phyloP scores from a whole-genome alignment of 2,113 vertebrate genomes.

The Melanotaenia duboulayi region DNA sequence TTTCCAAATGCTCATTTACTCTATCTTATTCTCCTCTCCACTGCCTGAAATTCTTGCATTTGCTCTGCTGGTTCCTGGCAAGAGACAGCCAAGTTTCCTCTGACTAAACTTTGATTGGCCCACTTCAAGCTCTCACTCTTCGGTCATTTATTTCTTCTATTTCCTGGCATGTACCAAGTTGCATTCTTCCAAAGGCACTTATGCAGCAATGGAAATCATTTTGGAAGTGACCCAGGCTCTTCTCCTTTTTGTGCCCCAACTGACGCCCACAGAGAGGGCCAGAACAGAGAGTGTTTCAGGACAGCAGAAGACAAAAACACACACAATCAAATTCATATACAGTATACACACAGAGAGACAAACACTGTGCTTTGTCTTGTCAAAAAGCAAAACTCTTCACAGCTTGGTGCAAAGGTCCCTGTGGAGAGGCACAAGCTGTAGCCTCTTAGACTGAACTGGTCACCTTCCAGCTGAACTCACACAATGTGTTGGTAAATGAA shows the following conservation, averaged over 20 bases:
- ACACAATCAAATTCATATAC: slow-evolving; percentile 13
- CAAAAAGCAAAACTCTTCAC: slow-evolving; percentile 46
- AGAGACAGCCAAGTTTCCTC: slow-evolving; percentile 47
- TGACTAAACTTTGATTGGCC: slow-evolving; percentile 65
- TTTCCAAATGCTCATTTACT: slow-evolving; percentile 13
- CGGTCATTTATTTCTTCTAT: slow-evolving; percentile 69
- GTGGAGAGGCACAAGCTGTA: slow-evolving; percentile 21
- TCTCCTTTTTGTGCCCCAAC: slow-evolving; percentile 39
- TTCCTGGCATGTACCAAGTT: slow-evolving; percentile 66
- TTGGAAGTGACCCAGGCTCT: slow-evolving; percentile 61
- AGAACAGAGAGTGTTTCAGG: slow-evolving; percentile 14
- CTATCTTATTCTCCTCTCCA: slow-evolving; percentile 44
- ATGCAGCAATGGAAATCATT: slow-evolving; percentile 70
- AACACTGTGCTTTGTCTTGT: slow-evolving; percentile 37
- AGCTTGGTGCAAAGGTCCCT: slow-evolving; percentile 36
- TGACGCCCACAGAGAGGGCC: slow-evolving; percentile 41
- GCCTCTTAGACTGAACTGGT: slow-evolving; percentile 27
- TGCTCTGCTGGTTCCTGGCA: slow-evolving; percentile 62
- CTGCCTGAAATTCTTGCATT: slow-evolving; percentile 64
- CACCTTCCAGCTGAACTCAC: slow-evolving; percentile 53
- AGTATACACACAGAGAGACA: slow-evolving; percentile 16
- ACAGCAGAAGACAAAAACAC: slow-evolving; percentile 41
- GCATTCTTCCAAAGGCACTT: slow-evolving; percentile 77
- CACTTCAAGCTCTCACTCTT: slow-evolving; percentile 67
- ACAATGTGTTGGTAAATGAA: slow-evolving; percentile 20